Conservation (phyloP, 2,113 vertebrate species). For the Engraulis encrasicolus region DNA sequence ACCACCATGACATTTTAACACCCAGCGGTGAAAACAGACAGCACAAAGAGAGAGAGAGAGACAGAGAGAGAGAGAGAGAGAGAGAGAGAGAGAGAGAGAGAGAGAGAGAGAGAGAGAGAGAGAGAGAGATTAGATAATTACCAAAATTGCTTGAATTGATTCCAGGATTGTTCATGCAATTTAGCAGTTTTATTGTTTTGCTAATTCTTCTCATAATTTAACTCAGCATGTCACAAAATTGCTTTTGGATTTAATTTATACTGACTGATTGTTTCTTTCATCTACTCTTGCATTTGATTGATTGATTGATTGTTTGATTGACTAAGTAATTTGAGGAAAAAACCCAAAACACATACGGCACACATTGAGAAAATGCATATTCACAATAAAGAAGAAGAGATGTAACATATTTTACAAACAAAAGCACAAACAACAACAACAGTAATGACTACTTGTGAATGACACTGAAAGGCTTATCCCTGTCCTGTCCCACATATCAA, state of each 20-base stretch:
- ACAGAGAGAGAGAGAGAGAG: too few species aligned
- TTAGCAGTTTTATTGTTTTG: slow-evolving; percentile 34
- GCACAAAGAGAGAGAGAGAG: too few species aligned
- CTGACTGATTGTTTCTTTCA: too few species aligned
- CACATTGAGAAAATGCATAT: too few species aligned
- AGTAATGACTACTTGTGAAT: background rate
- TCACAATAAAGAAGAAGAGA: background rate
- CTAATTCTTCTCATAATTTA: slow-evolving; percentile 17
- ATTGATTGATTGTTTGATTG: background rate
- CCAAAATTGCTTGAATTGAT: too few species aligned
- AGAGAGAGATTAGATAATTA: too few species aligned
- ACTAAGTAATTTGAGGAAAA: background rate
- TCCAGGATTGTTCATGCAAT: too few species aligned
- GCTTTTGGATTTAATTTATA: background rate
- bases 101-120: too few species aligned
- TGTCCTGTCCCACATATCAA: slow-evolving; percentile 10
- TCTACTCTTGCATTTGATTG: background rate
- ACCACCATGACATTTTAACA: too few species aligned
- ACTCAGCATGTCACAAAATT: background rate
- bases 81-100: too few species aligned
- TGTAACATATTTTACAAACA: background rate
- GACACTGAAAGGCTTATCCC: background rate
- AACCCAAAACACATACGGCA: background rate
- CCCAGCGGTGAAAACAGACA: too few species aligned
- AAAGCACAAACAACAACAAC: background rate